Conservation (phyloP, 2,888 invertebrate genomes). For the Geophilus truncorum region DNA sequence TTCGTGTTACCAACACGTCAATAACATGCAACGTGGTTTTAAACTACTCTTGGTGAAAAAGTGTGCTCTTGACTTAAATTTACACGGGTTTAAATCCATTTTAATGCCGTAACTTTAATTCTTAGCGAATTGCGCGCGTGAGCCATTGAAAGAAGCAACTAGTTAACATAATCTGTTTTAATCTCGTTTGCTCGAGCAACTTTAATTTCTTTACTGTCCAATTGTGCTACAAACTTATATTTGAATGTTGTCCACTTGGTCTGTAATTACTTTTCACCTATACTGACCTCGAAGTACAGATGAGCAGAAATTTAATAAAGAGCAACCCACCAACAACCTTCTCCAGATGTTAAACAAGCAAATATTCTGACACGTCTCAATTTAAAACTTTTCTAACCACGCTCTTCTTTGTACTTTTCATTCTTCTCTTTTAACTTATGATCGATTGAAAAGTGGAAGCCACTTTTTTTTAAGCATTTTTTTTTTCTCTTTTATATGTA, state of each 20-base stretch:
- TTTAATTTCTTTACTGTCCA: conserved; percentile 10
- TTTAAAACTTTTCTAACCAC: not conserved
- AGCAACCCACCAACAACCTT: conserved; percentile 1
- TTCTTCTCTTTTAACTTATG: not conserved
- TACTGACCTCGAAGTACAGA: not conserved
- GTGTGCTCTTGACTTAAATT: no score
- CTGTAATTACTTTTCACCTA: conserved; percentile 12
- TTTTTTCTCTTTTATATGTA: not conserved
- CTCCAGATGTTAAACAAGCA: not conserved
- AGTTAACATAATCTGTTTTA: not conserved
- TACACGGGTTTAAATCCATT: no score
- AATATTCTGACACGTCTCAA: not conserved
- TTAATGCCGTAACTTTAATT: no score
- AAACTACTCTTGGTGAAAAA: not conserved
- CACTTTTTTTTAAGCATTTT: not conserved
- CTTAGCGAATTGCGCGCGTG: not conserved
- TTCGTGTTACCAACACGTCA: not conserved
- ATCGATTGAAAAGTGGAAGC: not conserved
- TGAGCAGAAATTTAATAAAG: not conserved
- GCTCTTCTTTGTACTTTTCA: not conserved
- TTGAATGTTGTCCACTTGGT: conserved; percentile 18
- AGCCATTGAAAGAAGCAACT: not conserved
- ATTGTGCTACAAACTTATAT: conserved; percentile 3
- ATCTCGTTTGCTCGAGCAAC: not conserved
- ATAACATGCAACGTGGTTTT: not conserved